Base-by-base conservation (phyloP, 2,797 vertebrate species). In the Catamblyrhynchus diadema region DNA sequence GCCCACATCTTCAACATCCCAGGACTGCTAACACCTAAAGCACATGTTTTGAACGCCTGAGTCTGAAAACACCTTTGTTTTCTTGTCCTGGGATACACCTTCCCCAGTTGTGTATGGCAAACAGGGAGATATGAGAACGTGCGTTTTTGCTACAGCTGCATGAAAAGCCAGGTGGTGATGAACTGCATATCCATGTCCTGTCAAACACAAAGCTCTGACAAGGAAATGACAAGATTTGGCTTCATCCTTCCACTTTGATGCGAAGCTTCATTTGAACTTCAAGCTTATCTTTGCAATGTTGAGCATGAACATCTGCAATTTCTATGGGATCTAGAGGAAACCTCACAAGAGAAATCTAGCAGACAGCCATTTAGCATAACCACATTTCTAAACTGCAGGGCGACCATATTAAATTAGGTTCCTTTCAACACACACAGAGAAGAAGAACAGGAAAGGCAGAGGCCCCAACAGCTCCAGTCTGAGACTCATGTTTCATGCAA, bases 371-470 rank as follows among this genome's bases (percentile, higher is more conserved):
- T 93, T 57, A 77, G 67, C 74, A 90, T 77, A 92, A 67, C 18
- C 74, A 57, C 62, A 39, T 61, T 93, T 91, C 54, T 88, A 35
- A 91, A 69, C 84, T 81, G 65, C 61, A 73, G 60, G 39, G 77
- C 37, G 11, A 65, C 85, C 62, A 37, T 73, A 69, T 86, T 83
- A 72, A 94, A 81, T 88, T 59, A 89, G 66, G 73, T 37, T 94
- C 54, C 47, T 93, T 95, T 89, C 84, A 83, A 81, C 30, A 37
- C 66, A 69, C 33, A 93, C 2, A 9, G 7, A 83, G 50, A 82
- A 75, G 85, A 80, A 87, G 84, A 94, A 93, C 89, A 94, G 81
- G 94, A 96, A 97, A 95, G 48, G 70, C 89, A 93, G 85, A 94
- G 73, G 89, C 54, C 87, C 33, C 73, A 66, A 41, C 66, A 79